Evolutionary conservation across 1,140 invertebrate species (phyloP), one percentile per base, ranked within the genome.

Genomic region (Nymphalis io): DNA sequence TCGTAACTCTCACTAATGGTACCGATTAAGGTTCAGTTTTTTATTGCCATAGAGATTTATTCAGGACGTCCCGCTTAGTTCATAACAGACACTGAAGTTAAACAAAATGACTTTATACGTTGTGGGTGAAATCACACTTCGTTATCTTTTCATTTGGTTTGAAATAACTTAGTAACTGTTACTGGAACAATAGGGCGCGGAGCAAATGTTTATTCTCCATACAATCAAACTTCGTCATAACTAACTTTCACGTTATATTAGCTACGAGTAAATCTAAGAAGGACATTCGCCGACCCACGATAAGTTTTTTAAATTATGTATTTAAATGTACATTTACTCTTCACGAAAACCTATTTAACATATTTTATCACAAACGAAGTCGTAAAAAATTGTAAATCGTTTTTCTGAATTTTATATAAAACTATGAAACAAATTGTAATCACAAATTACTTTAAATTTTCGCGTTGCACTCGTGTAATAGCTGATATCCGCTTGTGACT

Each of bases 21-120:
- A 23, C 64, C 78, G 74, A 84, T 87, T 84, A 87, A 82, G 74
- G 64, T 71, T 81, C 74, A 75, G 76, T 79, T 83, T 82, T 82
- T 76, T 74, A 74, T 70, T 61, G 57, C 20, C 68, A 61, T 69
- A 74, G 60, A 74, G 60, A 68, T 75, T 70, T 27, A 63, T 62
- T 60, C 63, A 73, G 60, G 46, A 60, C 57, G 53, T 48, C 46
- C 60, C 60, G 62, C 58, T 65, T 44, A 66, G 46, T 58, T 55
- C 46, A 71, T 73, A 73, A 68, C 48, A 15, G 59, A 60, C 63
- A 70, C 69, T 70, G 69, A 53, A 67, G 46, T 57, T 70, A 68
- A 48, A 68, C 60, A 66, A 68, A 73, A 70, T 64, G 70, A 73
- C 60, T 76, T 76, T 61, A 68, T 76, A 51, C 60, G 64, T 66